Conservation (phyloP, 2,113 vertebrate species). For the Ancistrus triradiatus region DNA sequence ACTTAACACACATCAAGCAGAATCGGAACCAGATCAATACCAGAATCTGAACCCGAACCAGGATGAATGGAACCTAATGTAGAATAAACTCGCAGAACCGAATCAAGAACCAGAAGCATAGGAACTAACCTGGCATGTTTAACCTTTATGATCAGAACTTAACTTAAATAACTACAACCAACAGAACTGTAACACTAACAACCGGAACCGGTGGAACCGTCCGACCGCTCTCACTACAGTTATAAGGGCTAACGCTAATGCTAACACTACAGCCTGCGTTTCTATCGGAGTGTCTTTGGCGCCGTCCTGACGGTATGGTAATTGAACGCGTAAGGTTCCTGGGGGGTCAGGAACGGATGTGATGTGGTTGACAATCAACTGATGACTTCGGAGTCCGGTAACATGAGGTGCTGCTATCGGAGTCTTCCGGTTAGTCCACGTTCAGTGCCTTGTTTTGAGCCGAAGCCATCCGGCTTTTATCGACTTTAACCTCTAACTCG, state of each 20-base stretch:
- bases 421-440: too few species aligned
- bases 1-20: too few species aligned
- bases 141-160: too few species aligned
- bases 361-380: slow-evolving; percentile 77
- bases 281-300: background rate
- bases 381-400: slow-evolving; percentile 24
- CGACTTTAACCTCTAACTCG: too few species aligned
- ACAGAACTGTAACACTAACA: too few species aligned
- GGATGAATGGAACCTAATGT: too few species aligned
- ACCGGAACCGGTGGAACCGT: background rate
- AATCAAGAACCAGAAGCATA: too few species aligned
- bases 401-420: too few species aligned
- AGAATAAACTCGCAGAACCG: too few species aligned
- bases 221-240: background rate
- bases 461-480: too few species aligned
- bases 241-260: slow-evolving; percentile 26
- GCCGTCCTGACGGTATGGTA: background rate
- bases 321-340: slow-evolving; percentile 58
- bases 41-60: background rate
- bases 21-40: background rate
- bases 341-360: slow-evolving; percentile 50
- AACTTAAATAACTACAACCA: too few species aligned
- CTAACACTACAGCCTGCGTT: slow-evolving; percentile 12
- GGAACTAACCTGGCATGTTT: too few species aligned
- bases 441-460: slow-evolving; percentile 42